Evolutionary conservation across 2,797 vertebrate genomes (phyloP).

Genomic region (Notamacropus eugenii): DNA sequence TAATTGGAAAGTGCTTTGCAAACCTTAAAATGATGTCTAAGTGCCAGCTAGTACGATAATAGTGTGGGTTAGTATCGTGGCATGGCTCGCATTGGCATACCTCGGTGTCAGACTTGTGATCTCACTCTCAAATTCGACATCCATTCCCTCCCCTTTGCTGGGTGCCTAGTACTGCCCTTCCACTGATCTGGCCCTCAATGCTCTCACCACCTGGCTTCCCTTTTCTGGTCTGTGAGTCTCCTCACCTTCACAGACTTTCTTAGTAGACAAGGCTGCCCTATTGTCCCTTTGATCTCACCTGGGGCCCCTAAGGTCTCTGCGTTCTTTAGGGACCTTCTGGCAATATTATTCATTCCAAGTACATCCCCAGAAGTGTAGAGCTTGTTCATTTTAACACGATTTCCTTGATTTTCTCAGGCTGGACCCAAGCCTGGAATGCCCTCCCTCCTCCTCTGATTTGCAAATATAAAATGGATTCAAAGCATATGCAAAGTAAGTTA

Average conservation of each 20-base stretch:
- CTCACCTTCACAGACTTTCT: background rate
- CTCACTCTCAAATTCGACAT: fast-evolving
- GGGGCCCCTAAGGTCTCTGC: background rate
- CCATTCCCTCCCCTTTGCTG: background rate
- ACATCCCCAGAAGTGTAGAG: background rate
- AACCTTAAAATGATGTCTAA: background rate
- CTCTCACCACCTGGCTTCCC: background rate
- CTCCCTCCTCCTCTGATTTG: background rate
- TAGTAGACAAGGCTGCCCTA: too few species aligned
- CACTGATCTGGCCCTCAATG: background rate
- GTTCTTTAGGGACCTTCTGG: background rate
- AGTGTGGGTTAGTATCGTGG: too few species aligned
- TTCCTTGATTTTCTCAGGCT: background rate
- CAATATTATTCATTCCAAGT: background rate
- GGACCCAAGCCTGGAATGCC: background rate
- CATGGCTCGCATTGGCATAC: too few species aligned
- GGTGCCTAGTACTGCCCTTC: too few species aligned
- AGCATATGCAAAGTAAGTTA: too few species aligned
- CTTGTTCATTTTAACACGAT: background rate
- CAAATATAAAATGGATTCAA: too few species aligned
- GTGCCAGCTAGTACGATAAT: too few species aligned
- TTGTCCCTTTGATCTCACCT: background rate
- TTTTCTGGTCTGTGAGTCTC: background rate
- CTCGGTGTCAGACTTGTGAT: background rate
- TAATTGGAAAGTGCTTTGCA: background rate